These are phyloP conservation scores for Prorops nasuta DNA, from an alignment of 1,140 invertebrate species.

Conservation along the genomic window DNA sequence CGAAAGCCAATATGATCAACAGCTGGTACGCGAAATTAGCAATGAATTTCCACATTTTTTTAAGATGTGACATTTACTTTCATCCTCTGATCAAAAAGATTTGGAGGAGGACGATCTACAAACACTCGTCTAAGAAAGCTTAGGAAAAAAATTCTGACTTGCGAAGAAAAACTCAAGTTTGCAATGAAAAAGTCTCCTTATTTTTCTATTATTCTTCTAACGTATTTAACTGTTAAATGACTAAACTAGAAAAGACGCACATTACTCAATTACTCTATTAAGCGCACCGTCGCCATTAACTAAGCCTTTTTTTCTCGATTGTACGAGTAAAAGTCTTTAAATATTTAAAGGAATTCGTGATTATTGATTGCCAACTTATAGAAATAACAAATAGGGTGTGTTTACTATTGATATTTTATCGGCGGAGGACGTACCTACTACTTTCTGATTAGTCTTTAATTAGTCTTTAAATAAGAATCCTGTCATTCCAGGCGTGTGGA, in stretches of 20 bases:
- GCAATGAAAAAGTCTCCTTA: slow-evolving; percentile 16
- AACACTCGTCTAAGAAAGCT: slow-evolving; percentile 38
- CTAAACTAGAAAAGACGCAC: slow-evolving; percentile 17
- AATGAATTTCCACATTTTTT: slow-evolving; percentile 84
- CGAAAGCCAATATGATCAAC: slow-evolving; percentile 70
- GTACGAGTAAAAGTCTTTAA: no score
- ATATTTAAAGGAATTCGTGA: no score
- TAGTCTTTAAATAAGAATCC: no score
- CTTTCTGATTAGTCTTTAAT: no score
- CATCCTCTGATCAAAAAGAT: slow-evolving; percentile 32
- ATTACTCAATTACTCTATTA: no score
- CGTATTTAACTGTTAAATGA: slow-evolving; percentile 9
- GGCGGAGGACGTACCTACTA: no score
- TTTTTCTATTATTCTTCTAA: slow-evolving; percentile 19
- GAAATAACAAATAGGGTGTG: no score
- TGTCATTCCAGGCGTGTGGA: no score
- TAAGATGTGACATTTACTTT: slow-evolving; percentile 57
- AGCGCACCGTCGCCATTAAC: no score
- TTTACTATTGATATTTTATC: no score
- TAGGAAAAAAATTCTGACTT: background rate
- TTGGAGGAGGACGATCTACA: slow-evolving; percentile 49
- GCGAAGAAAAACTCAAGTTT: slow-evolving; percentile 10
- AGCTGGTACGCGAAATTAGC: slow-evolving; percentile 73
- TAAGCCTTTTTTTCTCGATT: no score
- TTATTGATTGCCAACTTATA: no score